These are phyloP conservation scores for Pediacus dermestoides DNA, from an alignment of 2,888 invertebrate genomes.

Conservation along the genomic window DNA sequence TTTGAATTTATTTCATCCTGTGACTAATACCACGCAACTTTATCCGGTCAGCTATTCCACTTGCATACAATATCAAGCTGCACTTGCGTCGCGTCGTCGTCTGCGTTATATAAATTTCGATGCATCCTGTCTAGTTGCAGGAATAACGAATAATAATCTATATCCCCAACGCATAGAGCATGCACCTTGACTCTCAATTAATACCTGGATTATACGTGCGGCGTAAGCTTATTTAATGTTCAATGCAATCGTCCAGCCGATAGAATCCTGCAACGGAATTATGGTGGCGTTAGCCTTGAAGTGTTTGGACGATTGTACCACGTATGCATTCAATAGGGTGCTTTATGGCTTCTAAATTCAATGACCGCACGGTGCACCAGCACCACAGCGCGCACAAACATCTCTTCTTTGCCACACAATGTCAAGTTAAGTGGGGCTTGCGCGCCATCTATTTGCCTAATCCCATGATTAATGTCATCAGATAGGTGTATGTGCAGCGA, in stretches of 20 bases:
- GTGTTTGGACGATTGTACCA: no score
- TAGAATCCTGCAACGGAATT: no score
- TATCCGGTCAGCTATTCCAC: slow-evolving; percentile 38
- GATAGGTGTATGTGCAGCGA: slow-evolving; percentile 17
- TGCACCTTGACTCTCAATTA: slow-evolving; percentile 44
- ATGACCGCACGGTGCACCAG: slow-evolving; percentile 36
- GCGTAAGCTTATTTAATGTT: slow-evolving; percentile 44
- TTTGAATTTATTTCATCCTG: no score
- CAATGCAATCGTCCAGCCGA: slow-evolving; percentile 39
- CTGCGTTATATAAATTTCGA: slow-evolving; percentile 35
- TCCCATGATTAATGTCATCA: slow-evolving; percentile 31
- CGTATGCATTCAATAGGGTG: slow-evolving; percentile 43
- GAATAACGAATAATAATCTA: slow-evolving; percentile 45
- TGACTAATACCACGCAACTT: no score
- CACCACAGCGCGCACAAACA: slow-evolving; percentile 8
- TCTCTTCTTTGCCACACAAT: slow-evolving; percentile 20
- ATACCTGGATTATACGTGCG: slow-evolving; percentile 38
- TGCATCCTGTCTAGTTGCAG: slow-evolving; percentile 35
- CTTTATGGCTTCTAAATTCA: slow-evolving; percentile 44
- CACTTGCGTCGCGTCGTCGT: no score
- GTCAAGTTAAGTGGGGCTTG: slow-evolving; percentile 19
- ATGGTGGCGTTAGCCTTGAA: no score
- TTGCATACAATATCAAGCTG: slow-evolving; percentile 43
- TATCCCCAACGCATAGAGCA: slow-evolving; percentile 44
- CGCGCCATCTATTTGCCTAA: slow-evolving; percentile 18